A percentile compares a stretch with the other conserved stretches of the same genome.
Conservation (phyloP, 1,140 invertebrate genomes). For the Drosophila watanabei region DNA sequence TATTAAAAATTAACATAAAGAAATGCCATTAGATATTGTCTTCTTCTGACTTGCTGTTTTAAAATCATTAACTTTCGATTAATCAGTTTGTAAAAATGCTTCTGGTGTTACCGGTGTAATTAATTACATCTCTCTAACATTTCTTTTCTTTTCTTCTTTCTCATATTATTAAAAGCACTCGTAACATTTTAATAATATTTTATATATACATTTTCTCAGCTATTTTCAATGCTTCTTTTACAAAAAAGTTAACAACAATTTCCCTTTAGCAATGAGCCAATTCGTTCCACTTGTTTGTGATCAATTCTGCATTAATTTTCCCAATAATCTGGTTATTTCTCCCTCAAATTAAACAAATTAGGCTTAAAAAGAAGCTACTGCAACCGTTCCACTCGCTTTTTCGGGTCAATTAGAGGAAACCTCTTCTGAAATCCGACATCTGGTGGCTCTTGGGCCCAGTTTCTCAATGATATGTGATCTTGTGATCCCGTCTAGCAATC, state of each 20-base stretch:
- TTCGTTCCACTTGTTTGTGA: slow-evolving; percentile 8
- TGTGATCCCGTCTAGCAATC: slow-evolving; percentile 24
- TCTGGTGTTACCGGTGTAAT: slow-evolving; percentile 14
- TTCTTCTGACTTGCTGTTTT: neutral
- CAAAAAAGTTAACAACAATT: neutral
- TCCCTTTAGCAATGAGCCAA: neutral
- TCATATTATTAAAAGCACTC: neutral
- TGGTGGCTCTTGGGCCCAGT: slow-evolving; percentile 6
- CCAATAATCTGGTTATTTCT: slow-evolving; percentile 15
- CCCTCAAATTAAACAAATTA: neutral
- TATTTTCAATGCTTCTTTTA: neutral
- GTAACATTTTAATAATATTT: neutral
- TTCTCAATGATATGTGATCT: slow-evolving; percentile 43
- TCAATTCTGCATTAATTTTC: slow-evolving; percentile 28
- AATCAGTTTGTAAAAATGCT: slow-evolving; percentile 17
- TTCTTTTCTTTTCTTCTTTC: neutral
- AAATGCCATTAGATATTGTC: slow-evolving; percentile 7
- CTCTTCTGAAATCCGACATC: slow-evolving; percentile 1
- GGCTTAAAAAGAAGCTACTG: neutral
- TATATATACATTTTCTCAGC: neutral
- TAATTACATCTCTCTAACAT: slow-evolving; percentile 6
- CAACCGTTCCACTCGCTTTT: neutral
- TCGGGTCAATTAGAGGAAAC: neutral
- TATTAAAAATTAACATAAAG: slow-evolving; percentile 12
- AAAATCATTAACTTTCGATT: slow-evolving; percentile 43